Percentiles rank a stretch among this genome's conserved stretches.
Evolutionary conservation across 2,888 invertebrate species (phyloP).

Genomic region (Aproaerema taeniolella): DNA sequence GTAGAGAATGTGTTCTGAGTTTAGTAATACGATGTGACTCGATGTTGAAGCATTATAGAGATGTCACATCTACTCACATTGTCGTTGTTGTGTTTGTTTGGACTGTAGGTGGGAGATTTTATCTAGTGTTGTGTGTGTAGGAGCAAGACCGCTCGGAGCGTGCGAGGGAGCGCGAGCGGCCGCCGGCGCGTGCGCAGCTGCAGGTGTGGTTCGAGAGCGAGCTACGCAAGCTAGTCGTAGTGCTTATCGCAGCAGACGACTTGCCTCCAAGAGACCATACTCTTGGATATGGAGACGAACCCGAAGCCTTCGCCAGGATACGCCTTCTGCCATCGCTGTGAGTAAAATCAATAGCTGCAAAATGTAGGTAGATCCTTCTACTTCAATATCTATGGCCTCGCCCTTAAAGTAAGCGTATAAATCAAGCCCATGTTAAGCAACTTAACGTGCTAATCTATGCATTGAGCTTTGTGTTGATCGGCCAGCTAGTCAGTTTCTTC

Average conservation of each 20-base stretch:
- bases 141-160: conserved; percentile 66
- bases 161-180: conserved; percentile 76
- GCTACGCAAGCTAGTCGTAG: conserved; percentile 88
- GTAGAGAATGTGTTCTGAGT: conserved; percentile 29
- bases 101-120: no score
- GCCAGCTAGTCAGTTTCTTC: no score
- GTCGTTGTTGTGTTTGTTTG: conserved; percentile 3
- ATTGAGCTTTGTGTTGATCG: no score
- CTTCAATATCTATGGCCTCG: no score
- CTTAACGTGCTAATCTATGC: no score
- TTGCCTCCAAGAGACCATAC: conserved; percentile 87
- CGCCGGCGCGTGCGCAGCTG: conserved; percentile 88
- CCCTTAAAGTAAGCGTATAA: no score
- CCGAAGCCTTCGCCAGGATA: conserved; percentile 91
- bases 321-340: conserved; percentile 88
- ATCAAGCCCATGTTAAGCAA: no score
- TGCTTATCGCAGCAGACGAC: conserved; percentile 91
- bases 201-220: conserved; percentile 94
- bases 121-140: conserved; percentile 45
- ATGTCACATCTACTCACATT: conserved; percentile 14
- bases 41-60: conserved; percentile 9
- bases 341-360: conserved; percentile 40
- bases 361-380: neutral
- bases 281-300: conserved; percentile 85
- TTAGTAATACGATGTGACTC: conserved; percentile 31